These are phyloP conservation scores for Nerophis ophidion DNA, from an alignment of 2,113 vertebrate genomes.

Conservation along the genomic window DNA sequence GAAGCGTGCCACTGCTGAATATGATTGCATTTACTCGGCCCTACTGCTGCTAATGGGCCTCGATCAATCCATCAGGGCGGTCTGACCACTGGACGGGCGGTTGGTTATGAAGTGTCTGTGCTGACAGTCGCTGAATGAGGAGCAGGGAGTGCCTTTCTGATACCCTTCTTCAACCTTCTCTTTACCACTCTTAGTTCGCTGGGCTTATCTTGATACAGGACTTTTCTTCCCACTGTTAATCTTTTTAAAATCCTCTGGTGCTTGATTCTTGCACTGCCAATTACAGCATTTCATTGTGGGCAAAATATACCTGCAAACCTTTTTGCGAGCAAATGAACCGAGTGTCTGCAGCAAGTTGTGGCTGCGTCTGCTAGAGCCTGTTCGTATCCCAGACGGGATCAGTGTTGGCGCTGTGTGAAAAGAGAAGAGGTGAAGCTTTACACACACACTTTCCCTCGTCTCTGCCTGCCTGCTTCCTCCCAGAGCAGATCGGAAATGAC, in stretches of 20 bases:
- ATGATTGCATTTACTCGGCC: slow-evolving; percentile 74
- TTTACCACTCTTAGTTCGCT: slow-evolving; percentile 24
- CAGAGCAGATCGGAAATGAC: slow-evolving; percentile 89
- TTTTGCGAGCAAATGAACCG: slow-evolving; percentile 15
- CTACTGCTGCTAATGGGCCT: slow-evolving; percentile 72
- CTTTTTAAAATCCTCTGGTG: not conserved
- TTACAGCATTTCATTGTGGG: not conserved
- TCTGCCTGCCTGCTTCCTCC: slow-evolving; percentile 61
- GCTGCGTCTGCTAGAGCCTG: slow-evolving; percentile 29
- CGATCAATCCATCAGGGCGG: slow-evolving; percentile 76
- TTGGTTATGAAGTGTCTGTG: slow-evolving; percentile 75
- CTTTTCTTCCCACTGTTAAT: not conserved
- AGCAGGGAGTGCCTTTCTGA: slow-evolving; percentile 39
- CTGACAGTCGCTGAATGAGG: slow-evolving; percentile 69
- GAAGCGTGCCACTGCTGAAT: slow-evolving; percentile 63
- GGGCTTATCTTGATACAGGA: slow-evolving; percentile 1
- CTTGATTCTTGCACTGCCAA: not conserved
- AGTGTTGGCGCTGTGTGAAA: slow-evolving; percentile 37
- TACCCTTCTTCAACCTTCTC: slow-evolving; percentile 24
- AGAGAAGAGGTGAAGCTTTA: slow-evolving; percentile 31
- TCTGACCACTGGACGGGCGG: slow-evolving; percentile 61
- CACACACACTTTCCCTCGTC: slow-evolving; percentile 32
- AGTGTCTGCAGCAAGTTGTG: slow-evolving; percentile 24
- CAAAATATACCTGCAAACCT: slow-evolving; percentile 10
- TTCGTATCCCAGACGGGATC: slow-evolving; percentile 43